These are phyloP conservation scores for Tylochromis polylepis DNA, from an alignment of 2,113 vertebrate species.

Conservation along the genomic window DNA sequence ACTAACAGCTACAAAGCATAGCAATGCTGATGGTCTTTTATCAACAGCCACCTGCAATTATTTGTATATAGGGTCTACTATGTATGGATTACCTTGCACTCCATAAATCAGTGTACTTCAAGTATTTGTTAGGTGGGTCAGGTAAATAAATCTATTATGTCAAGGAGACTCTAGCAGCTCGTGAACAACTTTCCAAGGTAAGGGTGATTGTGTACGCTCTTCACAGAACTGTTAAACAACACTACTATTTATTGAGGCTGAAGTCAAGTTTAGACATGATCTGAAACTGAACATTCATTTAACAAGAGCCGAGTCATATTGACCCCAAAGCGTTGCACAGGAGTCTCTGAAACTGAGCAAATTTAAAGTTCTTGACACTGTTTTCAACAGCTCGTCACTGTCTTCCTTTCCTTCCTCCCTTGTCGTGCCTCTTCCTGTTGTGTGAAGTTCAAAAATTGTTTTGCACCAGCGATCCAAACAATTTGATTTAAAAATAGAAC, in stretches of 20 bases:
- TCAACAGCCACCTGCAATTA: not conserved
- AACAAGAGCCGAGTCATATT: conserved; percentile 10
- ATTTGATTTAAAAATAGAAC: conserved; percentile 44
- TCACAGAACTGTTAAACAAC: not conserved
- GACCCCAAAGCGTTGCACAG: not conserved
- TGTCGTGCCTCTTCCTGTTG: conserved; percentile 12
- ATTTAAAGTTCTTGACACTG: not conserved
- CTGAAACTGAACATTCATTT: not conserved
- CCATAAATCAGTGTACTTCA: not conserved
- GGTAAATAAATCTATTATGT: not conserved
- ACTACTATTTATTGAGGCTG: not conserved
- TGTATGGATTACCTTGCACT: not conserved
- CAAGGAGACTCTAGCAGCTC: not conserved
- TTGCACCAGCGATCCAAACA: conserved; percentile 13
- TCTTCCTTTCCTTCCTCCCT: not conserved
- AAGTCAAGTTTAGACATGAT: conserved; percentile 43
- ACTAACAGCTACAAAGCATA: not conserved
- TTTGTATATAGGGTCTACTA: not conserved
- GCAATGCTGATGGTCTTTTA: not conserved
- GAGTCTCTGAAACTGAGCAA: not conserved
- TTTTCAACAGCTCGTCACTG: not conserved
- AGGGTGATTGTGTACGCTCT: not conserved
- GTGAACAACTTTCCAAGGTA: not conserved
- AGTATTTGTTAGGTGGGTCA: not conserved
- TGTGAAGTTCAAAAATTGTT: conserved; percentile 28